Evolutionary conservation across 1,140 invertebrate genomes (phyloP).

Genomic region (Nasonia longicornis): DNA sequence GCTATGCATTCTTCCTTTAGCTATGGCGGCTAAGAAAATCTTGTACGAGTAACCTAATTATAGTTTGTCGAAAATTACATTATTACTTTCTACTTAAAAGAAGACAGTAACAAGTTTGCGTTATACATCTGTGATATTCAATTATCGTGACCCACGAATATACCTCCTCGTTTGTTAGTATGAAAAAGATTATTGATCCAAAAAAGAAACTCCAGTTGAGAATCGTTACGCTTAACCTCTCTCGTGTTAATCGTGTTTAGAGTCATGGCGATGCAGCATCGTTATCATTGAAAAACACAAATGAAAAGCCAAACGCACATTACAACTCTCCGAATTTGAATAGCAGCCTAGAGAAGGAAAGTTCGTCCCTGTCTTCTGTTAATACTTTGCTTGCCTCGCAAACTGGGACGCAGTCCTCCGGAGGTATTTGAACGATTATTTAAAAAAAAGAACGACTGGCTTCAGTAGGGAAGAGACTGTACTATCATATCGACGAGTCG

Average conservation of each 20-base stretch:
- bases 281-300: no score
- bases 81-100: conserved; percentile 23
- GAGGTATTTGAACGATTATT: background rate
- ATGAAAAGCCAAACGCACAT: background rate
- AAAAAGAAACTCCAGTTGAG: no score
- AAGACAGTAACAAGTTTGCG: conserved; percentile 27
- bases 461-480: conserved; percentile 12
- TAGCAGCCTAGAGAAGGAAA: background rate
- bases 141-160: background rate
- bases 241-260: background rate
- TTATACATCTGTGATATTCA: background rate
- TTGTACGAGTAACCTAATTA: conserved; percentile 5
- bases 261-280: background rate
- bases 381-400: background rate
- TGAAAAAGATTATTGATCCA: background rate
- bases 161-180: background rate
- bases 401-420: background rate
- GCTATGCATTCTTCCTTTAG: background rate
- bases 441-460: conserved; percentile 3
- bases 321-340: background rate
- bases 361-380: conserved; percentile 14
- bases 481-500: conserved; percentile 9
- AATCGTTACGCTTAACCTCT: no score
- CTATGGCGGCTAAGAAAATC: conserved; percentile 20
- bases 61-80: background rate